These are phyloP conservation scores for Drosophila pachea DNA, from an alignment of 1,140 invertebrate genomes.

Conservation along the genomic window DNA sequence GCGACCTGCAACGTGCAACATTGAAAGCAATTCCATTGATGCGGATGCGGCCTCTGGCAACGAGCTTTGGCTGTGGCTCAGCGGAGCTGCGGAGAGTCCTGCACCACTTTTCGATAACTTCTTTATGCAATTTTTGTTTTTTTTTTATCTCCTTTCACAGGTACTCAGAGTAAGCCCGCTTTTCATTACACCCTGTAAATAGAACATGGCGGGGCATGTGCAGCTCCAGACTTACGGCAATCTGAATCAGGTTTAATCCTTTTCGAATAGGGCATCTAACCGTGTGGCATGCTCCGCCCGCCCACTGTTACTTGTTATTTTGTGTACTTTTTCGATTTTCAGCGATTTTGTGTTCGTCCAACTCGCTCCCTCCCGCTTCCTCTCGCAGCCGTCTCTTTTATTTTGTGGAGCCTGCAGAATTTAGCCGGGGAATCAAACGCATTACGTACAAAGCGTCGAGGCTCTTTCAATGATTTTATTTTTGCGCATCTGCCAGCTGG, in stretches of 20 bases:
- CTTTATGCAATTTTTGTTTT: slow-evolving; percentile 56
- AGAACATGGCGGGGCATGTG: not conserved
- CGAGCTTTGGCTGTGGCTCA: not conserved
- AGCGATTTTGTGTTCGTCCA: not conserved
- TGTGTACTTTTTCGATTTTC: not conserved
- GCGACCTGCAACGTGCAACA: slow-evolving; percentile 14
- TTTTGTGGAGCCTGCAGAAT: slow-evolving; percentile 51
- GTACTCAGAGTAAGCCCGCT: slow-evolving; percentile 31
- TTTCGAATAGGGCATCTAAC: not conserved
- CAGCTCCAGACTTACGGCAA: too few relatives aligned
- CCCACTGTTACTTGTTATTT: not conserved
- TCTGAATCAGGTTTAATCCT: too few relatives aligned
- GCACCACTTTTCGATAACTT: slow-evolving; percentile 75
- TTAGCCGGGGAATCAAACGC: slow-evolving; percentile 72
- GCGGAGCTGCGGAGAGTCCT: slow-evolving; percentile 5
- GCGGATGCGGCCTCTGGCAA: slow-evolving; percentile 29
- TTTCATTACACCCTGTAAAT: slow-evolving; percentile 13
- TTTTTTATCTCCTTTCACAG: slow-evolving; percentile 57
- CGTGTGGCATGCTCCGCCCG: not conserved
- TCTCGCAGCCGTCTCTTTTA: slow-evolving; percentile 16
- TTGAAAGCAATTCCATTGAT: slow-evolving; percentile 61
- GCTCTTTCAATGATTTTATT: slow-evolving; percentile 74
- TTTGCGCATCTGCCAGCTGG: slow-evolving; percentile 69
- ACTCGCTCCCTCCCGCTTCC: not conserved
- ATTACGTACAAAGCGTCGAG: slow-evolving; percentile 67